These are phyloP conservation scores for Paramormyrops kingsleyae DNA, from an alignment of 2,113 vertebrate species.

Conservation along the genomic window DNA sequence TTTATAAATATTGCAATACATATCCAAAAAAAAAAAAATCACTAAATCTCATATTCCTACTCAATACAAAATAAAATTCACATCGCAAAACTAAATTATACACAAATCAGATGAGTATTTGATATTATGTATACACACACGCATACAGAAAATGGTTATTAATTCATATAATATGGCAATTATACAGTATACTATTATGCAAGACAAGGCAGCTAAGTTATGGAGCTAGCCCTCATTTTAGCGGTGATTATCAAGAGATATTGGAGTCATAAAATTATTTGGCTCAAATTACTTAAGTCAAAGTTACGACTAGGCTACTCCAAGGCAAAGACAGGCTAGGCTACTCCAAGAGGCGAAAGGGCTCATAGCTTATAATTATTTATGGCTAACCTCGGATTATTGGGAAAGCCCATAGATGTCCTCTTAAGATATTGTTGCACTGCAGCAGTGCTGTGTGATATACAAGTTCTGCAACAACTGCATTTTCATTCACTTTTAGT, in stretches of 20 bases:
- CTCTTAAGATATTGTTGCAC: too few relatives aligned
- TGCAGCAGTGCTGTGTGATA: too few relatives aligned
- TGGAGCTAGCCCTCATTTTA: neutral
- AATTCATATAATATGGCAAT: neutral
- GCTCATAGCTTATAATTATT: too few relatives aligned
- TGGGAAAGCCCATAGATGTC: too few relatives aligned
- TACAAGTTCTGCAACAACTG: too few relatives aligned
- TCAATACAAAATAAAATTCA: neutral
- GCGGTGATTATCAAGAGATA: neutral
- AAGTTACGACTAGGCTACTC: too few relatives aligned
- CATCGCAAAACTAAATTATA: neutral
- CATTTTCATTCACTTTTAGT: too few relatives aligned
- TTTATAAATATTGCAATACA: neutral
- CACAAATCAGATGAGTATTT: neutral
- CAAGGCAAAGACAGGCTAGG: too few relatives aligned
- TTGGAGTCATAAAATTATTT: neutral
- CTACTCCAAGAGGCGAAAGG: too few relatives aligned
- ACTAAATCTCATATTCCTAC: neutral
- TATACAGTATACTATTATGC: neutral
- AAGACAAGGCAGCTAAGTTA: neutral
- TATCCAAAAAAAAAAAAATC: neutral
- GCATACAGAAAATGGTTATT: neutral
- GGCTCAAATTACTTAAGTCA: too few relatives aligned
- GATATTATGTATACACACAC: neutral
- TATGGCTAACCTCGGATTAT: too few relatives aligned